phyloP scores from a whole-genome alignment of 2,888 invertebrate species.

The Nematopogon swammerdamellus region DNA sequence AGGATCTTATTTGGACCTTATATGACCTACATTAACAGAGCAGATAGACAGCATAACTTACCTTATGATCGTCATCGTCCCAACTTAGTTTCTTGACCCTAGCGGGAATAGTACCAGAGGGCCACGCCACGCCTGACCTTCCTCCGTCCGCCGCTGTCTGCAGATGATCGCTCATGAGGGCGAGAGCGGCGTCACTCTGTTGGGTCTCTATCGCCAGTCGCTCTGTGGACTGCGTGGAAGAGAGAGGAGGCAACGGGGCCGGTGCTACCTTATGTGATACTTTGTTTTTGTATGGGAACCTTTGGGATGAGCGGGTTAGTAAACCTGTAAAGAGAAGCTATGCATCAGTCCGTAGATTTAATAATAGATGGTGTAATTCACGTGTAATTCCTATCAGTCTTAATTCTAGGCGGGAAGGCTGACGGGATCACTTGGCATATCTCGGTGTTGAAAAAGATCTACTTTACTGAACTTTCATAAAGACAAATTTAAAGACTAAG shows the following conservation, averaged over 20 bases:
- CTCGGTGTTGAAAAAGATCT: too few relatives aligned
- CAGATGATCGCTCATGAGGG: constrained; percentile 41
- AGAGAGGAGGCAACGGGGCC: constrained; percentile 30
- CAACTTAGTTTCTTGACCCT: constrained; percentile 77
- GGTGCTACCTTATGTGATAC: constrained; percentile 38
- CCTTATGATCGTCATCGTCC: constrained; percentile 54
- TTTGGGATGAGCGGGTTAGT: constrained; percentile 15
- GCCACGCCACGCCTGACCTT: constrained; percentile 60
- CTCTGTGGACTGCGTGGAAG: constrained; percentile 20
- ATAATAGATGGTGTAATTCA: too few relatives aligned
- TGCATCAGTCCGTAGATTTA: too few relatives aligned
- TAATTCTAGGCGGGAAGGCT: too few relatives aligned
- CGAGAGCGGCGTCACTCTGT: constrained; percentile 19
- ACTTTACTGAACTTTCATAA: too few relatives aligned
- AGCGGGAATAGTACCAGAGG: constrained; percentile 64
- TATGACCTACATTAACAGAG: too few relatives aligned
- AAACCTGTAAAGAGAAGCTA: background rate
- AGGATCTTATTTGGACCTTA: too few relatives aligned
- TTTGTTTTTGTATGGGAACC: constrained; percentile 22
- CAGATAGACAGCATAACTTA: too few relatives aligned
- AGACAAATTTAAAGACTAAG: too few relatives aligned
- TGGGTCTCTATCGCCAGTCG: constrained; percentile 21
- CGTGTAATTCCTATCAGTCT: too few relatives aligned
- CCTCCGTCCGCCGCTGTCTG: constrained; percentile 22
- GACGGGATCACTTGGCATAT: too few relatives aligned